Evolutionary conservation across 2,888 invertebrate species (phyloP).

Genomic region (Amorpha juglandis): DNA sequence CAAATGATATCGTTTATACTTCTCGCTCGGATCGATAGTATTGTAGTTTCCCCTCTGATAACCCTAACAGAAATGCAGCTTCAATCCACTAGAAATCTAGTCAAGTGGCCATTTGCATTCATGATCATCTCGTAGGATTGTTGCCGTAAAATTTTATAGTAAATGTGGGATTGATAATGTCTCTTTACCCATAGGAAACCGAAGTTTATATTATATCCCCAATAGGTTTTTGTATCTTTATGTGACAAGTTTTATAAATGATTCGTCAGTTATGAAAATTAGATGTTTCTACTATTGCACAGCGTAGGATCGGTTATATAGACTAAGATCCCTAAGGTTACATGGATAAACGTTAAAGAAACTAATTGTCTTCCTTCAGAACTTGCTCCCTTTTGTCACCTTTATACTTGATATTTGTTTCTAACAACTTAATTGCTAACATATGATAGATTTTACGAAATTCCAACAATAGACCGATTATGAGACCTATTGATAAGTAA

Average conservation of each 20-base stretch:
- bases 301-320: too few relatives aligned
- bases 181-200: neutral
- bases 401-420: too few relatives aligned
- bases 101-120: slow-evolving; percentile 52
- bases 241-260: too few relatives aligned
- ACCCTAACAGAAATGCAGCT: slow-evolving; percentile 47
- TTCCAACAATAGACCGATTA: slow-evolving; percentile 16
- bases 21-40: neutral
- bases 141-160: slow-evolving; percentile 35
- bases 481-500: slow-evolving; percentile 30
- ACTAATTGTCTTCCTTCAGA: neutral
- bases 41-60: neutral
- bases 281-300: too few relatives aligned
- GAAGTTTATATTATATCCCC: neutral
- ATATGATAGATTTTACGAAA: neutral
- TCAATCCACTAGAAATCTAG: slow-evolving; percentile 50
- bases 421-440: too few relatives aligned
- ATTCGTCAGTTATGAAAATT: too few relatives aligned
- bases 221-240: too few relatives aligned
- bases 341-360: too few relatives aligned
- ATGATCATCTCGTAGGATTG: slow-evolving; percentile 38
- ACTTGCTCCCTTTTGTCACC: too few relatives aligned
- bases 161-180: slow-evolving; percentile 34
- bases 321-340: too few relatives aligned
- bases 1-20: neutral